Evolutionary conservation across 2,888 invertebrate genomes (phyloP).

Genomic region (Tenthredo livida): DNA sequence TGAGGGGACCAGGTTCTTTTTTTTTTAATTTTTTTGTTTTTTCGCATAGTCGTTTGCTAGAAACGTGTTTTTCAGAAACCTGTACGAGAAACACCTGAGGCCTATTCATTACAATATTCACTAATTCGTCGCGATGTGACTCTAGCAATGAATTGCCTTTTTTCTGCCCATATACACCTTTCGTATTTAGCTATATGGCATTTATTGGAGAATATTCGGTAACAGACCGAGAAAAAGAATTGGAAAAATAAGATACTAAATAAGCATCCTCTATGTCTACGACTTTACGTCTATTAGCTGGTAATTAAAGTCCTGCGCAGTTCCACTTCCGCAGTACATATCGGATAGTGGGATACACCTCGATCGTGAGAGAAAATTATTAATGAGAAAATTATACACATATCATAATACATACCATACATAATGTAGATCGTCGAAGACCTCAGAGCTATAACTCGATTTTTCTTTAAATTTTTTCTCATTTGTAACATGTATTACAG

Average conservation of each 20-base stretch:
- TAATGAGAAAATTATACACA: neutral
- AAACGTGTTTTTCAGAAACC: conserved; percentile 61
- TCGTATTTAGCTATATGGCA: conserved; percentile 27
- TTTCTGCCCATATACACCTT: conserved; percentile 36
- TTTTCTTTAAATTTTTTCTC: neutral
- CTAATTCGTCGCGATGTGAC: conserved; percentile 55
- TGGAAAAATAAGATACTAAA: conserved; percentile 16
- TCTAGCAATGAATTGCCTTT: conserved; percentile 44
- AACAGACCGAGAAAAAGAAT: conserved; percentile 17
- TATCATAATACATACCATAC: too few relatives aligned
- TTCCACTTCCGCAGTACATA: neutral
- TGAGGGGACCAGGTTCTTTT: conserved; percentile 57
- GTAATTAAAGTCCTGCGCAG: neutral
- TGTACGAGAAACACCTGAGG: conserved; percentile 55
- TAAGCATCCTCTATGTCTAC: neutral
- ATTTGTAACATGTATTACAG: neutral
- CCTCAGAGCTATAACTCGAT: neutral
- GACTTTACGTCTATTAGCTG: neutral
- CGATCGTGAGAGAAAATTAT: neutral
- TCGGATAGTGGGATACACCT: neutral
- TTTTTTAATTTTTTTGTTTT: conserved; percentile 54
- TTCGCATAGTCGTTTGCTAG: conserved; percentile 49
- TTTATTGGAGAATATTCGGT: conserved; percentile 22
- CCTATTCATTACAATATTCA: conserved; percentile 61
- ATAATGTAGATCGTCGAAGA: too few relatives aligned